phyloP scores from a whole-genome alignment of 1,140 invertebrate species.

The Bombus pyrosoma region DNA sequence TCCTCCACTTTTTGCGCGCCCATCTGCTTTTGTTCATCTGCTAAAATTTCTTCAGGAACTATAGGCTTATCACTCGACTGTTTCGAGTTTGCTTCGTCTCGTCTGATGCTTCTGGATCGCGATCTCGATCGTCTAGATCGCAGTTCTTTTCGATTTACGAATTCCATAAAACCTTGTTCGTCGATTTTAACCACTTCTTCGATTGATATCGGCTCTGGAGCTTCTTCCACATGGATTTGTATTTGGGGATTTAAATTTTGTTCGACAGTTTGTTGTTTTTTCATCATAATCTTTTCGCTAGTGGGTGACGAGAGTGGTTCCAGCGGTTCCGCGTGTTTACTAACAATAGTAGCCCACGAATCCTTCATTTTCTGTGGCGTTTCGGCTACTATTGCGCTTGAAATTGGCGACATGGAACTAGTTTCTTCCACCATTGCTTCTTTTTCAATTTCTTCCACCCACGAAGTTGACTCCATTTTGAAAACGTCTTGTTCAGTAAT shows the following conservation, averaged over 20 bases:
- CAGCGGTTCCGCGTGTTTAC: slow-evolving; percentile 51
- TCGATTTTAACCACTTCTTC: slow-evolving; percentile 78
- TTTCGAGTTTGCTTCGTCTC: slow-evolving; percentile 38
- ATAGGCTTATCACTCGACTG: slow-evolving; percentile 10
- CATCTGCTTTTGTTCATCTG: background rate
- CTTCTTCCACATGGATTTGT: slow-evolving; percentile 79
- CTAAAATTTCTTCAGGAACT: background rate
- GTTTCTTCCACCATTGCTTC: slow-evolving; percentile 7
- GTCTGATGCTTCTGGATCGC: slow-evolving; percentile 74
- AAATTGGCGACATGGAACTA: background rate
- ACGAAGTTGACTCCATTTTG: slow-evolving; percentile 29
- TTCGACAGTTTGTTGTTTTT: slow-evolving; percentile 25
- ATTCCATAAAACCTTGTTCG: slow-evolving; percentile 82
- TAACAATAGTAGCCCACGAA: slow-evolving; percentile 68
- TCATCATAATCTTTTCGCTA: slow-evolving; percentile 18
- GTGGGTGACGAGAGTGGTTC: background rate
- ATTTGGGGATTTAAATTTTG: slow-evolving; percentile 75
- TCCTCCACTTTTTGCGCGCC: slow-evolving; percentile 22
- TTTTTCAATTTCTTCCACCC: slow-evolving; percentile 55
- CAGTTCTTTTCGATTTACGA: slow-evolving; percentile 79
- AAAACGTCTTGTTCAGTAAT: background rate
- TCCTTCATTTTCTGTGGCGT: background rate
- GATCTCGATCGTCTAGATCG: slow-evolving; percentile 79
- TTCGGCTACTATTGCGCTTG: background rate
- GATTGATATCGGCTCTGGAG: slow-evolving; percentile 66